These are phyloP conservation scores for Drosophila lacicola DNA, from an alignment of 2,888 invertebrate species.

Conservation along the genomic window DNA sequence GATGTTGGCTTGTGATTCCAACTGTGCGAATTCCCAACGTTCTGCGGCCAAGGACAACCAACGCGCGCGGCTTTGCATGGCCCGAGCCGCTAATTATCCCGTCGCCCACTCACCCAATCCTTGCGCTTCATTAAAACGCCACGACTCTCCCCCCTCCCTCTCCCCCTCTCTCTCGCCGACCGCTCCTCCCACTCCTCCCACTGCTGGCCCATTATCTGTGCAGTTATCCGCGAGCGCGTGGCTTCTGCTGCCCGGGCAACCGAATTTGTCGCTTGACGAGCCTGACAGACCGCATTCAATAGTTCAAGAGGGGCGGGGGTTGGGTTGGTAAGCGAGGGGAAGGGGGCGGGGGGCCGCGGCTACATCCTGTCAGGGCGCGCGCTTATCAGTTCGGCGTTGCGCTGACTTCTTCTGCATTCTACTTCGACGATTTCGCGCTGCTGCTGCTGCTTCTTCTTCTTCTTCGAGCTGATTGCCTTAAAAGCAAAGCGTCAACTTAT, in stretches of 20 bases:
- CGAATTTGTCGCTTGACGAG: conserved; percentile 50
- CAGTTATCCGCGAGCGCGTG: conserved; percentile 67
- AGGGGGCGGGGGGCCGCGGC: background rate
- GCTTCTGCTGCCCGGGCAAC: conserved; percentile 61
- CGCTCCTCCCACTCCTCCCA: conserved; percentile 4
- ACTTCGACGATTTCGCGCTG: conserved; percentile 34
- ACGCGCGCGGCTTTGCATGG: conserved; percentile 77
- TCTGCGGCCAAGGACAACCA: conserved; percentile 41
- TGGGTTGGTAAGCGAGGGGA: background rate
- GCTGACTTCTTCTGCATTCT: conserved; percentile 64
- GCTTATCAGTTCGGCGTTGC: conserved; percentile 68
- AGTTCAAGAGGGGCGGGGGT: conserved; percentile 39
- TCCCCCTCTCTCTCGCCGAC: background rate
- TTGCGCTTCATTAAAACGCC: conserved; percentile 81
- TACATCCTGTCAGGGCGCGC: conserved; percentile 64
- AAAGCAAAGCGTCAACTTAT: conserved; percentile 52
- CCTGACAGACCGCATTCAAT: conserved; percentile 60
- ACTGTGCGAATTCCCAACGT: conserved; percentile 83
- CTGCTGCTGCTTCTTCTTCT: conserved; percentile 10
- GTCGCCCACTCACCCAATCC: conserved; percentile 55
- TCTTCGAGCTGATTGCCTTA: conserved; percentile 11
- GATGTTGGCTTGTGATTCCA: conserved; percentile 80
- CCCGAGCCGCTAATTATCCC: conserved; percentile 82
- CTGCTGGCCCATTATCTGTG: conserved; percentile 72
- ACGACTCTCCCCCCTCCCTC: conserved; percentile 19